phyloP scores from a whole-genome alignment of 2,797 vertebrate species.

The Chloroceryle amazona region DNA sequence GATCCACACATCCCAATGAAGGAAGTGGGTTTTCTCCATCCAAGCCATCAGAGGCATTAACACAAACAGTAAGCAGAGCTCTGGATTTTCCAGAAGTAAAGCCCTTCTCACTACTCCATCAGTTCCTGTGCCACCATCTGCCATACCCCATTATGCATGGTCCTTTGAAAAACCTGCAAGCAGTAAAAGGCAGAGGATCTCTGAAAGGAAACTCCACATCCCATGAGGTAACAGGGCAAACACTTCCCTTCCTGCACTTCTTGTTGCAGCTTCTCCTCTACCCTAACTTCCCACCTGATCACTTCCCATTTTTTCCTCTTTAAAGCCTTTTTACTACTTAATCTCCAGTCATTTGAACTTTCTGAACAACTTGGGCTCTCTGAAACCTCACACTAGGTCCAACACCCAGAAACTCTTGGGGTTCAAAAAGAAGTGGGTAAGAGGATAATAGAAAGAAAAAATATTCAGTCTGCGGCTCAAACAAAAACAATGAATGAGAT shows the following conservation, averaged over 20 bases:
- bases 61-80: background rate
- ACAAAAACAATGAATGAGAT: background rate
- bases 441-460: background rate
- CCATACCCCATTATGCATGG: background rate
- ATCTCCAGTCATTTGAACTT: background rate
- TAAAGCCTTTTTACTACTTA: background rate
- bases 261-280: background rate
- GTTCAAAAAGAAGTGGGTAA: background rate
- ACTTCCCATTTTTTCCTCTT: background rate
- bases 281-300: background rate
- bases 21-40: background rate
- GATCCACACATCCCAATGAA: background rate
- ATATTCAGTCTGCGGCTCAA: rapidly evolving
- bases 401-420: background rate
- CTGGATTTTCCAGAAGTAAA: background rate
- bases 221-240: background rate
- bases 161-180: background rate
- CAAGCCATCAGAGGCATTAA: background rate
- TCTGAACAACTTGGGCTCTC: background rate
- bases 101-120: background rate
- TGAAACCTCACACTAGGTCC: background rate
- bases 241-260: background rate
- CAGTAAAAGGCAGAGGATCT: background rate
- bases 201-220: background rate
- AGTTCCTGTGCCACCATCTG: background rate